Evolutionary conservation across 2,888 invertebrate species (phyloP).

Genomic region (Orthosia incerta): DNA sequence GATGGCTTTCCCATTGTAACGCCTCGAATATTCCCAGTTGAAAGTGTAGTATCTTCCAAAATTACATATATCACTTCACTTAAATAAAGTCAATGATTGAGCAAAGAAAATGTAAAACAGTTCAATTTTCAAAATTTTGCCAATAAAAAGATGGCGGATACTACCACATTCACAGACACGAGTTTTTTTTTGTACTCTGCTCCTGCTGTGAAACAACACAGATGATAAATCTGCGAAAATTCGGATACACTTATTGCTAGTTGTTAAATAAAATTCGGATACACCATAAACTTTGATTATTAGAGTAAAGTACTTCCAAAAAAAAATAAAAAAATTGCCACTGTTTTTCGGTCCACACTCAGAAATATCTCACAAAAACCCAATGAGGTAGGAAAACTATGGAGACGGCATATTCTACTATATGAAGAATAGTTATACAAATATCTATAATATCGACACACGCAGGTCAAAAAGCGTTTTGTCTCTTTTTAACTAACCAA

Average conservation of each 20-base stretch:
- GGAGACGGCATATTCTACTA: too few species aligned
- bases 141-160: constrained; percentile 39
- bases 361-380: too few species aligned
- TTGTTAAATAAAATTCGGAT: constrained; percentile 7
- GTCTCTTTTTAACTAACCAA: too few species aligned
- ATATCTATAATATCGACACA: too few species aligned
- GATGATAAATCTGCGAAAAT: constrained; percentile 1
- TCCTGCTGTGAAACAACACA: constrained; percentile 15
- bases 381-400: too few species aligned
- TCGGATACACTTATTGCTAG: constrained; percentile 24
- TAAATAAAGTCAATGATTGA: constrained; percentile 10
- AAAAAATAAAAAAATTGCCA: too few species aligned
- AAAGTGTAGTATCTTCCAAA: neutral
- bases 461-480: too few species aligned
- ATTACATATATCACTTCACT: constrained; percentile 16
- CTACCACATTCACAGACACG: neutral
- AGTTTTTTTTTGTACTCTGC: constrained; percentile 2
- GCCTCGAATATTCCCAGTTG: constrained; percentile 9
- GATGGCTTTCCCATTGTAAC: constrained; percentile 78
- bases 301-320: too few species aligned
- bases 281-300: neutral
- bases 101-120: constrained; percentile 35
- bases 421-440: too few species aligned
- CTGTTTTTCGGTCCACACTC: too few species aligned
- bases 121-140: constrained; percentile 56